Base-by-base conservation (phyloP, 2,888 invertebrate species). In the Stenurella melanura region DNA sequence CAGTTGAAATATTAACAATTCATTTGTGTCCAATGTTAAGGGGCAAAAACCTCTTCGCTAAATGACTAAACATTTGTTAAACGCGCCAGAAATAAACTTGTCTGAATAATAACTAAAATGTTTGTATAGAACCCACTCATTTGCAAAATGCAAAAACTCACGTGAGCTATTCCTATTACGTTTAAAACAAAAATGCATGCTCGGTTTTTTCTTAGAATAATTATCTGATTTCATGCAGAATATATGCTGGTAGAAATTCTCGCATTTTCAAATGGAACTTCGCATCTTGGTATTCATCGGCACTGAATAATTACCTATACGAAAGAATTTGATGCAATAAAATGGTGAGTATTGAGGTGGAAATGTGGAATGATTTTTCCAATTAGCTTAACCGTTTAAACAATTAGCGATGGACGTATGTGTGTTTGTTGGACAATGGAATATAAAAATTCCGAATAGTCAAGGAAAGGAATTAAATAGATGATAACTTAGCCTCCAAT, bases 121-220 rank as follows among this genome's bases (percentile, higher is more conserved):
- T 26, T 30, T 60, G 60, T 12, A 60, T 66, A 50, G 10, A 38
- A 42, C 15, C 15, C 42, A 50, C 42, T 66, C 64, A 50, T 66
- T 50, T 66, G 38, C 64, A 21, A 66, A 38, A 66, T 66, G 64
- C 17, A 66, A 63, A 34, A 64, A 64, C 61, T 15, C 30, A 66
- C 64, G 15, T 19, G 18, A 38, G 63, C 18, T 38, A 42, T 66
- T 50, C 38, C 38, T 50, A 17, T 42, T 38, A 50, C 17, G 61
- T 34, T 50, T 17, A 50, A 50, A 50, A 50, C n/a, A 63, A 63
- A 66, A 66, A 38, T 66, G 19, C 64, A 42, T 38, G 64, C 42
- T 19, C 12, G 4, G 12, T 66, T 66, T 38, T 66, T 66, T 66
- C 19, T 19, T 17, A 50, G n/a, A 50, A 50, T 50, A 50, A 50